Evolutionary conservation across 2,113 vertebrate species (phyloP).

Genomic region (Eptesicus fuscus): DNA sequence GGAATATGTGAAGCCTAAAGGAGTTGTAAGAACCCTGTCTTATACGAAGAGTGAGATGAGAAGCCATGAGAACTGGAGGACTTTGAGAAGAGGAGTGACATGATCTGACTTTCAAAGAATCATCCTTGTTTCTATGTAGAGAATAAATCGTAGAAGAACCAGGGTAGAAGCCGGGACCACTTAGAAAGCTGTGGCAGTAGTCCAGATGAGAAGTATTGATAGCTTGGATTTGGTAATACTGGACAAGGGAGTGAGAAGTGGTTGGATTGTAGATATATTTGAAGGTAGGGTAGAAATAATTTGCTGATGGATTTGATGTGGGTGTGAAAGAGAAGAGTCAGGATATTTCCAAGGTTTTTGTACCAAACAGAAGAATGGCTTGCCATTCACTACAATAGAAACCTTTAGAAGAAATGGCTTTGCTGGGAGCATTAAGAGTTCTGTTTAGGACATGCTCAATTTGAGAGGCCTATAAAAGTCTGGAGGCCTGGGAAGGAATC

Average conservation of each 20-base stretch:
- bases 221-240: not conserved
- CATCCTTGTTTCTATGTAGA: not conserved
- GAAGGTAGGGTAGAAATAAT: not conserved
- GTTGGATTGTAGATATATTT: not conserved
- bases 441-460: not conserved
- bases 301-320: not conserved
- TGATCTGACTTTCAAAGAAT: not conserved
- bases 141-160: not conserved
- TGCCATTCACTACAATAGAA: not conserved
- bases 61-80: not conserved
- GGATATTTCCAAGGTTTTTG: not conserved
- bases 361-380: not conserved
- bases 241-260: not conserved
- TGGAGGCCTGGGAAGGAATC: conserved; percentile 11
- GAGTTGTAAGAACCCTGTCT: not conserved
- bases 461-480: not conserved
- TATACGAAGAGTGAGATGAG: not conserved
- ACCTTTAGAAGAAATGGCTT: not conserved
- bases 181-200: not conserved
- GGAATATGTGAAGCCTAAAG: not conserved
- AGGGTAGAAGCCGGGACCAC: not conserved
- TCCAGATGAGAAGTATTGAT: not conserved
- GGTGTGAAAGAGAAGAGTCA: not conserved
- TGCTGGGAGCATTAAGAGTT: not conserved
- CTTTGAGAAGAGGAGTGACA: not conserved